Evolutionary conservation across 2,113 vertebrate genomes (phyloP).

Genomic region (Castor canadensis): DNA sequence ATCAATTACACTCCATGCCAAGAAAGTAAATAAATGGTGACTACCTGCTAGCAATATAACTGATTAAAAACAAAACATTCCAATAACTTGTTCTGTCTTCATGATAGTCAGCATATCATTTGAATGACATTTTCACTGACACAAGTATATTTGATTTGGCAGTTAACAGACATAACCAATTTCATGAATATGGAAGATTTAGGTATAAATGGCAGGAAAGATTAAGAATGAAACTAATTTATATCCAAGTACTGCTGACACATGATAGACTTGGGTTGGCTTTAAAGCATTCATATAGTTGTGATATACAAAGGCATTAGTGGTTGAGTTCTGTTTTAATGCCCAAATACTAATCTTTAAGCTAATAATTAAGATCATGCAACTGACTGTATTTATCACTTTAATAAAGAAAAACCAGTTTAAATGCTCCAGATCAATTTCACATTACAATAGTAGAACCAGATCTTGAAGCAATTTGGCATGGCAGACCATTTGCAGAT

Average conservation of each 20-base stretch:
- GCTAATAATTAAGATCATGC: slow-evolving; percentile 27
- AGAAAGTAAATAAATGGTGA: neutral
- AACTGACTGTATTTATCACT: neutral
- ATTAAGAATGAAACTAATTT: slow-evolving; percentile 20
- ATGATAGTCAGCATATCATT: neutral
- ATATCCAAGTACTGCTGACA: neutral
- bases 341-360: neutral
- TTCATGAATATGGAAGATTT: slow-evolving; percentile 20
- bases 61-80: slow-evolving; percentile 23
- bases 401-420: slow-evolving; percentile 15
- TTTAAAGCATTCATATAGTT: neutral
- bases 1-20: slow-evolving; percentile 8
- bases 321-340: neutral
- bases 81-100: neutral
- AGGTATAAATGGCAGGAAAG: slow-evolving; percentile 20
- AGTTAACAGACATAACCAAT: neutral
- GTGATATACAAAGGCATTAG: neutral
- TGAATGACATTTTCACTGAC: slow-evolving; percentile 1
- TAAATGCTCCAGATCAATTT: slow-evolving; percentile 7
- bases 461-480: neutral
- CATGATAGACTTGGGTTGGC: neutral
- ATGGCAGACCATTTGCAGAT: neutral
- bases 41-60: neutral
- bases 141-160: neutral
- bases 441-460: neutral